Base-by-base conservation (phyloP, 2,797 vertebrate genomes). In the Nyctibius grandis region DNA sequence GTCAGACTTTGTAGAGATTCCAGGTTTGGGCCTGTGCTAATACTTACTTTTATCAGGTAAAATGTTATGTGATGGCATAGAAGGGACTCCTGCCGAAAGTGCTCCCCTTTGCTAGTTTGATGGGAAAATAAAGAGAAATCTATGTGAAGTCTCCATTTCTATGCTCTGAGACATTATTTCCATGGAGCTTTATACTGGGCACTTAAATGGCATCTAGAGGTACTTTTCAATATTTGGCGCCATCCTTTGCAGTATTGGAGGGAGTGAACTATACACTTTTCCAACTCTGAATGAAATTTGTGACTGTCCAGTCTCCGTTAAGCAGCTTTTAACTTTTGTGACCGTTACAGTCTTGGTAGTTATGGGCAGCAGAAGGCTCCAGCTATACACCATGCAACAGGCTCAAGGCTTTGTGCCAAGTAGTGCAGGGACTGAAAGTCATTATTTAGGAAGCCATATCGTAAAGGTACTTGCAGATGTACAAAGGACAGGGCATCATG, bases 41-140 rank as follows among this genome's bases (percentile, higher is more conserved):
- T 77, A n/a, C 75, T 74, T 83, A 47, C 86, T 95, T 95, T 95
- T 69, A 75, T 94, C 83, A 88, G 63, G 56, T 76, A 53, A 94
- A 85, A 76, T 50, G 48, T 57, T 79, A 26, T 21, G 38, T 38
- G 65, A 26, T 59, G 72, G 34, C 2, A 2, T 18, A 84, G 85
- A 84, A 79, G 63, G 18, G 28, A 44, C 15, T 80, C 56, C 75
- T 77, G 68, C 50, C 1, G 15, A 16, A 91, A 85, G 40, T 29
- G 48, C 28, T 95, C 16, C 63, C 36, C 38, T 87, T 91, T 65
- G 51, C 64, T 85, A 18, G 64, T 75, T 85, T 80, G 78, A 94
- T 77, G 50, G 84, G 76, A 87, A 85, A 91, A 89, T 28, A 70
- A 60, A 63, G 76, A 79, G 70, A 93, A 87, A 65, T 77, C 50